These are phyloP conservation scores for Gasteruption jaculator DNA, from an alignment of 2,888 invertebrate genomes.

Conservation along the genomic window DNA sequence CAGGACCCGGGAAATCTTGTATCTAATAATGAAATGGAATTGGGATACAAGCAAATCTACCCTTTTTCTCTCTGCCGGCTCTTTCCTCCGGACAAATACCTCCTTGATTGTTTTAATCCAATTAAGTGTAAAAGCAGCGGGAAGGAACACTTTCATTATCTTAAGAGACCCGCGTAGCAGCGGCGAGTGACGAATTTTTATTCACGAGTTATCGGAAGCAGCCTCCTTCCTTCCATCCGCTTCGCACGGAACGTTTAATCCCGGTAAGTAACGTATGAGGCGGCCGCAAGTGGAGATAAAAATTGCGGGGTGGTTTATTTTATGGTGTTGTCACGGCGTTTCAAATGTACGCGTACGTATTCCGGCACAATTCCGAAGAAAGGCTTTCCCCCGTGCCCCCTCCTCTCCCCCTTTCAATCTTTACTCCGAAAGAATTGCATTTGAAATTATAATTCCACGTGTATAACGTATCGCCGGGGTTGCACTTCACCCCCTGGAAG, in stretches of 20 bases:
- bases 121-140: slow-evolving; percentile 24
- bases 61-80: slow-evolving; percentile 4
- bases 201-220: slow-evolving; percentile 23
- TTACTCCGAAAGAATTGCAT: slow-evolving; percentile 40
- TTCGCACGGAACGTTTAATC: slow-evolving; percentile 37
- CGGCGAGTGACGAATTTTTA: no score
- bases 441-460: slow-evolving; percentile 46
- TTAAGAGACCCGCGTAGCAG: slow-evolving; percentile 34
- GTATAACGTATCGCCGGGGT: no score
- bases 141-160: slow-evolving; percentile 39
- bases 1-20: no score
- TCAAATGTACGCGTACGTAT: no score
- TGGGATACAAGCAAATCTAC: slow-evolving; percentile 10
- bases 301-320: no score
- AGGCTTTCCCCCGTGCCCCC: slow-evolving; percentile 16
- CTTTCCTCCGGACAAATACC: slow-evolving; percentile 7
- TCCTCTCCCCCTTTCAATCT: slow-evolving; percentile 1
- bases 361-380: no score
- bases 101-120: slow-evolving; percentile 36
- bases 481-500: no score
- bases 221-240: not conserved
- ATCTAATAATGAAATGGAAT: slow-evolving; percentile 24
- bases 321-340: no score
- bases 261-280: slow-evolving; percentile 27
- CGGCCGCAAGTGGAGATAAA: no score